Base-by-base conservation (phyloP, 2,113 vertebrate genomes). In the Rafetus swinhoei region DNA sequence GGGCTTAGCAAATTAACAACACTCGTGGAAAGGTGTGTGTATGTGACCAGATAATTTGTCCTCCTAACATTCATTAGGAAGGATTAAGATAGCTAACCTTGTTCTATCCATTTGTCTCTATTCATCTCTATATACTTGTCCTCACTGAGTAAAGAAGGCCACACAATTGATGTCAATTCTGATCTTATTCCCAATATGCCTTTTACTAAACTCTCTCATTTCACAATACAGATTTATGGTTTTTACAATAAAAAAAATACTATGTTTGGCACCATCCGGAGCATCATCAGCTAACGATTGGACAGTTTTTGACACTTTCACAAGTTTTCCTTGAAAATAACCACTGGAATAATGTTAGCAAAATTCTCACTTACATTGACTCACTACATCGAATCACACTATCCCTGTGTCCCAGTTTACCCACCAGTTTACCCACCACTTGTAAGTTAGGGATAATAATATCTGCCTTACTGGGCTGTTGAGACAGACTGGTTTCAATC, bases 1-100 rank as follows among this genome's bases (percentile, higher is more conserved):
- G 94, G 90, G 96, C 96, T 95, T 95, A 96, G 93, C 97, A 96
- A 97, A 98, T 97, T 97, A 96, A 97, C 96, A 92, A 92, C 81
- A 83, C 94, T 97, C 69, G 95, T 25, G 80, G 96, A 94, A 94
- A 81, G 81, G 82, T 94, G 82, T 82, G 53, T 54, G 53, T 54
- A 77, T 95, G 92, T 59, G 90, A 96, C 87, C 86, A 90, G 96
- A 97, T 94, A 97, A 97, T 97, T 96, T 96, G 90, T 97, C 90
- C 95, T 96, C 91, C 95, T 95, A 95, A 96, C 91, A 55, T 94
- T 97, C 88, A 96, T 93, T 97, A 97, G 81, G 85, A 91, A 1
- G 7, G 56, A 95, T n/a, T 16, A 95, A 93, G 90, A 95, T 97
- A 97, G 96, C 94, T 95, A 96, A 96, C 76, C 72, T 94, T 91